phyloP scores from a whole-genome alignment of 2,888 invertebrate species.

The Epinotia nisella region DNA sequence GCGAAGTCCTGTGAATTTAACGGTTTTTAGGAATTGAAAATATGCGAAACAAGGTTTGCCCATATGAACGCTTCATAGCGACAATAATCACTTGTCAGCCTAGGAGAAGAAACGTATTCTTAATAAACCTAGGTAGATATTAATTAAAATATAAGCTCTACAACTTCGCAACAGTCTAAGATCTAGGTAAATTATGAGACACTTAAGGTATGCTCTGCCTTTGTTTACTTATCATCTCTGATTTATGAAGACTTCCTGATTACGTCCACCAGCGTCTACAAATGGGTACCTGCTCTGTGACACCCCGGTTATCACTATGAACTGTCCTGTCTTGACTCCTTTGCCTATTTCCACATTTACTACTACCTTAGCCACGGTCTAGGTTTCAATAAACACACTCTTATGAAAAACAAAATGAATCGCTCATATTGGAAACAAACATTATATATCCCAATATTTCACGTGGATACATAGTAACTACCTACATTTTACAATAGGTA shows the following conservation, averaged over 20 bases:
- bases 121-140: too few species aligned
- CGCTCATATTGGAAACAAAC: too few species aligned
- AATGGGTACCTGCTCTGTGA: conserved; percentile 3
- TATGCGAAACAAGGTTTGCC: too few species aligned
- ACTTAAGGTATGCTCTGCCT: conserved; percentile 10
- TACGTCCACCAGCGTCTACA: not conserved
- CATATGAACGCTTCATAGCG: too few species aligned
- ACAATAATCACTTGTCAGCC: too few species aligned
- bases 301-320: conserved; percentile 7
- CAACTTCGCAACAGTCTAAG: conserved; percentile 4
- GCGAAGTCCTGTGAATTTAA: too few species aligned
- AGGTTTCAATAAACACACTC: not conserved
- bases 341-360: not conserved
- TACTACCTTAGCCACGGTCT: not conserved
- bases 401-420: too few species aligned
- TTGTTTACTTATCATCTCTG: conserved; percentile 18
- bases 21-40: too few species aligned
- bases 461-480: too few species aligned
- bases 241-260: conserved; percentile 38
- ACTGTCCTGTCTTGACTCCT: not conserved
- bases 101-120: too few species aligned
- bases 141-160: not conserved
- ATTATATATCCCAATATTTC: too few species aligned
- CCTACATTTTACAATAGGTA: too few species aligned
- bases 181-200: conserved; percentile 16